Evolutionary conservation across 2,888 invertebrate species (phyloP).

Genomic region (Habrosyne pyritoides): DNA sequence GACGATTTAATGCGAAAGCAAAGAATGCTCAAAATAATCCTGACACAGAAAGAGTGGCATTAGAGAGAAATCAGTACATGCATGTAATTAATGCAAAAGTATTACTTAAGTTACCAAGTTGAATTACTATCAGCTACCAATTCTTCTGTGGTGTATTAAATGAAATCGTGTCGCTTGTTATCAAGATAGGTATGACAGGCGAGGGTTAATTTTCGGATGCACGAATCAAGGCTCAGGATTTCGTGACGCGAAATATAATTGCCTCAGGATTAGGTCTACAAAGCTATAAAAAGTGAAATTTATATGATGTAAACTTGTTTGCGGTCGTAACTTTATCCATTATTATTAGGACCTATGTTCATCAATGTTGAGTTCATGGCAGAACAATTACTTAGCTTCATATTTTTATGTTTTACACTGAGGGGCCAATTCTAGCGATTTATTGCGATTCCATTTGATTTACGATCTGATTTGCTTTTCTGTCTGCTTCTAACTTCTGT

Average conservation of each 20-base stretch:
- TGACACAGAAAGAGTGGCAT: background rate
- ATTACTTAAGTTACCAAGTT: background rate
- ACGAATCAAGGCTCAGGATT: slow-evolving; percentile 34
- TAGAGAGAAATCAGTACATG: background rate
- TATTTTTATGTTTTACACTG: too few species aligned
- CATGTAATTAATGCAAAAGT: too few species aligned
- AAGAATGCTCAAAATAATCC: too few species aligned
- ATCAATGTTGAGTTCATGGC: background rate
- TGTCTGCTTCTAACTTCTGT: too few species aligned
- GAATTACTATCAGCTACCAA: background rate
- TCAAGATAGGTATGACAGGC: slow-evolving; percentile 55
- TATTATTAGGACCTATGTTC: too few species aligned
- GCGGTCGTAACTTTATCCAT: background rate
- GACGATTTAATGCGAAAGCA: too few species aligned
- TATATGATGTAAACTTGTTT: background rate
- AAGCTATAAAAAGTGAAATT: background rate
- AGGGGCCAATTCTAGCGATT: too few species aligned
- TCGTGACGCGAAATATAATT: slow-evolving; percentile 19
- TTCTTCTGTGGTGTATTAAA: background rate
- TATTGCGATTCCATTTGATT: too few species aligned
- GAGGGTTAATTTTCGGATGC: slow-evolving; percentile 47
- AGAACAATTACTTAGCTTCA: too few species aligned
- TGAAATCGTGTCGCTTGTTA: slow-evolving; percentile 42
- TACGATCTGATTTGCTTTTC: too few species aligned
- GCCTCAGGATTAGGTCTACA: background rate